Evolutionary conservation across 2,888 invertebrate species (phyloP).

Genomic region (Hypercompe scribonia): DNA sequence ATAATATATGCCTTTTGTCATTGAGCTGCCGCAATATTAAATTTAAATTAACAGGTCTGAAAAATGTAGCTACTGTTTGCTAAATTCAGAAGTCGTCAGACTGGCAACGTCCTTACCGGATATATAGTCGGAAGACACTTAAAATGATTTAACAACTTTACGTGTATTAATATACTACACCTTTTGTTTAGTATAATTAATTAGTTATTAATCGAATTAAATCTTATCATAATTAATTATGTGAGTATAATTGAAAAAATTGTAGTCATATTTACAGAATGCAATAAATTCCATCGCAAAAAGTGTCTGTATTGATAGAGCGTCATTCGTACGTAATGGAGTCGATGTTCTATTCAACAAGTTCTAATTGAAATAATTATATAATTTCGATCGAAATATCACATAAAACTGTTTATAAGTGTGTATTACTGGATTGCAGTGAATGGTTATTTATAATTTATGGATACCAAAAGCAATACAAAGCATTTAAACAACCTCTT

Average conservation of each 20-base stretch:
- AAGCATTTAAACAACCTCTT: conserved; percentile 76
- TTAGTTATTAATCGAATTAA: background rate
- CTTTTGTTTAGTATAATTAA: background rate
- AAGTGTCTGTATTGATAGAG: conserved; percentile 81
- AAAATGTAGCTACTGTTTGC: conserved; percentile 65
- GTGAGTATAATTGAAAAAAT: background rate
- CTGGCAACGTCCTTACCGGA: conserved; percentile 80
- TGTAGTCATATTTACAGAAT: background rate
- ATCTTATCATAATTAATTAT: background rate
- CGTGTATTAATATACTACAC: background rate
- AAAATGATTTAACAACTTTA: conserved; percentile 28
- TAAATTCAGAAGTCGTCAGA: conserved; percentile 84
- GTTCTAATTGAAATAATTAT: conserved; percentile 70
- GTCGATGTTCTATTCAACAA: conserved; percentile 81
- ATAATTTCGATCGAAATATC: conserved; percentile 68
- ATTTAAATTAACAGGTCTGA: background rate
- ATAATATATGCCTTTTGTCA: background rate
- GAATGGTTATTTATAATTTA: conserved; percentile 67
- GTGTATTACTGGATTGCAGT: conserved; percentile 74
- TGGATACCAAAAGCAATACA: conserved; percentile 68
- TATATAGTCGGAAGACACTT: conserved; percentile 55
- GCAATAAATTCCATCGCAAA: conserved; percentile 69
- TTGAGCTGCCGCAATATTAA: background rate
- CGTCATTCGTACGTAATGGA: conserved; percentile 90
- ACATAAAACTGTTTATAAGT: conserved; percentile 68